Base-by-base conservation (phyloP, 2,113 vertebrate genomes). In the Megaleporinus macrocephalus region DNA sequence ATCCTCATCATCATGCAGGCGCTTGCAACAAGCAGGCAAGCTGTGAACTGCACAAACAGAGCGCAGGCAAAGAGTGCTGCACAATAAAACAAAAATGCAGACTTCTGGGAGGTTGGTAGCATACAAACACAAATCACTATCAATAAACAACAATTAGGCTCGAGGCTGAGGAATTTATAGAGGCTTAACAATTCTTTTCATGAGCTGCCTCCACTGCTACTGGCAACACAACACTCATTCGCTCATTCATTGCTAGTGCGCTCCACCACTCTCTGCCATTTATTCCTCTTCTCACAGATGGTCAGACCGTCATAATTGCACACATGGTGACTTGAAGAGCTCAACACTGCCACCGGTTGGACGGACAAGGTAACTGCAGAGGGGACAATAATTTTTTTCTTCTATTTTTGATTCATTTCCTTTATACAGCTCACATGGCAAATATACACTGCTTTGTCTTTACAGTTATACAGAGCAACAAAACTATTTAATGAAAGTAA, bases 281-380 rank as follows among this genome's bases (percentile, higher is more conserved):
- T 62, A 26, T 14, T 26, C 18, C 41, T 27, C 3, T 51, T 14
- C 18, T 72, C 30, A 71, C 68, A 82, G 76, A 79, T 18, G 71
- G 15, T 36, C 6, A 18, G 30, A 11, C 44, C 14, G n/a, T 6
- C 55, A 26, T 81, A 41, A 74, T 66, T 72, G 27, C 14, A 13
- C 1, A 22, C 20, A n/a, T 24, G 36, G 15, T 30, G 16, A 41
- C 44, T 47, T 26, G 0, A 68, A 49, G 89, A 81, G 84, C 86
- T 89, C 89, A 89, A 92, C 83, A 91, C 91, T 91, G 90, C 90
- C 88, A 92, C 86, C 90, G 79, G 70, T 86, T 91, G 91, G 88
- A 79, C 73, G 26, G 0, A 24, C 1, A 73, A 29, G 24, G 11
- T n/a, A 61, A 66, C 22, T 63, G 36, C 72, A 76, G 3, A 26